Evolutionary conservation across 2,888 invertebrate species (phyloP).

Genomic region (Parascotia fuliginaria): DNA sequence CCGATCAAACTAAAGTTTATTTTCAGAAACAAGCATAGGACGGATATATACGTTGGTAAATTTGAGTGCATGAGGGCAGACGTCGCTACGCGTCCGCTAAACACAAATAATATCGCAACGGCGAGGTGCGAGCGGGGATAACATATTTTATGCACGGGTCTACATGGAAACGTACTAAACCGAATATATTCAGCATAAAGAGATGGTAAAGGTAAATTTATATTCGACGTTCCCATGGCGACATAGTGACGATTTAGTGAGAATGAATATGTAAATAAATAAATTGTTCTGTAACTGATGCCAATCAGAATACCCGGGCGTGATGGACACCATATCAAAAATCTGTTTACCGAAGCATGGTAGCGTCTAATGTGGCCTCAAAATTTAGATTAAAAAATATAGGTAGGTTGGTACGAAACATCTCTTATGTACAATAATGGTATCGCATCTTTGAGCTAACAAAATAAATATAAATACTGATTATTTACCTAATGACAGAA

Average conservation of each 20-base stretch:
- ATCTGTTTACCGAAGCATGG: no score
- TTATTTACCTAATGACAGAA: no score
- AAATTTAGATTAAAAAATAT: no score
- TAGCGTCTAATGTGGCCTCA: no score
- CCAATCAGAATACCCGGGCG: no score
- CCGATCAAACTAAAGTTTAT: not conserved
- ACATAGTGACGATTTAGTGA: not conserved
- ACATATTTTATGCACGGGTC: conserved; percentile 76
- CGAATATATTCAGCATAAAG: conserved; percentile 72
- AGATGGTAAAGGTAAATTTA: conserved; percentile 48
- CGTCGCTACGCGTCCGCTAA: conserved; percentile 35
- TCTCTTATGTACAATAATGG: no score
- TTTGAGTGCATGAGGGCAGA: conserved; percentile 6
- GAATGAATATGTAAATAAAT: no score
- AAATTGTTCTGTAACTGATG: no score
- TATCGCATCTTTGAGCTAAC: no score
- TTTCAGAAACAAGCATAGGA: not conserved
- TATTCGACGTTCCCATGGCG: conserved; percentile 37
- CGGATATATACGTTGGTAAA: conserved; percentile 5
- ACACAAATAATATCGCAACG: conserved; percentile 59
- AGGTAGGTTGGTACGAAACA: no score
- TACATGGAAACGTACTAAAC: conserved; percentile 74
- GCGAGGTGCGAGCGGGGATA: conserved; percentile 48
- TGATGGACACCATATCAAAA: no score
- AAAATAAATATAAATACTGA: no score